Percentiles rank a stretch among this genome's conserved stretches.
These are phyloP conservation scores for Apomyelois bistriatella DNA, from an alignment of 2,888 invertebrate species.

Conservation along the genomic window DNA sequence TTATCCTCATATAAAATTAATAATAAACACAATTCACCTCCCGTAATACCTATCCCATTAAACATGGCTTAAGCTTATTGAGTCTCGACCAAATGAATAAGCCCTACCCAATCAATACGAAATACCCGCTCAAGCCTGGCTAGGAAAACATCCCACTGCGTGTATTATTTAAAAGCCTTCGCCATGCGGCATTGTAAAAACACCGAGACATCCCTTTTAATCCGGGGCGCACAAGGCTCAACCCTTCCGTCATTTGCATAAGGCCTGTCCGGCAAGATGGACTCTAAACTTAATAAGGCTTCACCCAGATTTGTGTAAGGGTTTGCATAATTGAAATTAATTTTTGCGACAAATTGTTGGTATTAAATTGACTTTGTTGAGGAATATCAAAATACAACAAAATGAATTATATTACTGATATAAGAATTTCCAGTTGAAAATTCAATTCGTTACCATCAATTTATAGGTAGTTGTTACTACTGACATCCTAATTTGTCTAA, in stretches of 20 bases:
- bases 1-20: too few relatives aligned
- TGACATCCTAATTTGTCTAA: too few relatives aligned
- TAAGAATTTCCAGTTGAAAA: too few relatives aligned
- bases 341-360: conserved; percentile 14
- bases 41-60: not conserved
- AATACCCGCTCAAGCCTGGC: conserved; percentile 4
- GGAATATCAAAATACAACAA: too few relatives aligned
- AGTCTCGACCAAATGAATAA: not conserved
- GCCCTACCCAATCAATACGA: conserved; percentile 4
- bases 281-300: conserved; percentile 63
- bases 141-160: conserved; percentile 8
- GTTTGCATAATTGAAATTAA: conserved; percentile 31
- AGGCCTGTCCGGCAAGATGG: conserved; percentile 69
- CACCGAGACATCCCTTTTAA: conserved; percentile 24
- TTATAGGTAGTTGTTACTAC: too few relatives aligned
- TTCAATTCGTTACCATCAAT: too few relatives aligned
- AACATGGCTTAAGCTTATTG: not conserved
- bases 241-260: conserved; percentile 74
- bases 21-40: not conserved
- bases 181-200: conserved; percentile 30
- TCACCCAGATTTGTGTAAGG: conserved; percentile 49
- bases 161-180: conserved; percentile 16
- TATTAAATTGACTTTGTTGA: not conserved
- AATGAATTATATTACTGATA: too few relatives aligned
- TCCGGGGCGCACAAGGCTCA: conserved; percentile 29